Conservation (phyloP, 2,888 invertebrate species). For the Noctua comes region DNA sequence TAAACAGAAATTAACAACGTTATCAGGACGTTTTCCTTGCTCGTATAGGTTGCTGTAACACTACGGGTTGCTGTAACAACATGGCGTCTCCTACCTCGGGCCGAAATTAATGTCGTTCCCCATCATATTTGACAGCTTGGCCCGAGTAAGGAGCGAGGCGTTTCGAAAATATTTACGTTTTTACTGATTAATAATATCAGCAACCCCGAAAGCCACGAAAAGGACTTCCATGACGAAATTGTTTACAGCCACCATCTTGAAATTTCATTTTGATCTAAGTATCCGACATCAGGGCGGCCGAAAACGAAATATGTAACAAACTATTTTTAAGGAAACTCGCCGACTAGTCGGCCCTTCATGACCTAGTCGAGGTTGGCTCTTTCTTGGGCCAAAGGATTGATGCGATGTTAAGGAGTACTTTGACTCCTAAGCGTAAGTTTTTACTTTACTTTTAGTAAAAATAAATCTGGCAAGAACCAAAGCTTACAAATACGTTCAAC, state of each 20-base stretch:
- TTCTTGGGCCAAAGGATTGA: neutral
- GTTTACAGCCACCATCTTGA: neutral
- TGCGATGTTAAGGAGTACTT: neutral
- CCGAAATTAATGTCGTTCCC: conserved; percentile 65
- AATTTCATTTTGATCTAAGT: neutral
- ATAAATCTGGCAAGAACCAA: neutral
- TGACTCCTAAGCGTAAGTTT: neutral
- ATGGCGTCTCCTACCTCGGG: conserved; percentile 45
- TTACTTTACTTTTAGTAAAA: neutral
- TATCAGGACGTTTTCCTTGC: conserved; percentile 38
- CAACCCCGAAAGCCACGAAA: neutral
- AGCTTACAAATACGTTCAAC: neutral
- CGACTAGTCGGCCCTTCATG: neutral
- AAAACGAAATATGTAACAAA: neutral
- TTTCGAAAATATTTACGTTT: neutral
- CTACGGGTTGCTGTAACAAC: conserved; percentile 37
- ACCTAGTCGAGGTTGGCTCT: neutral
- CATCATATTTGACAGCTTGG: conserved; percentile 61
- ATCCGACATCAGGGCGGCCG: neutral
- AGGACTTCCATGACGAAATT: neutral
- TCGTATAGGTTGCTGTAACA: conserved; percentile 36
- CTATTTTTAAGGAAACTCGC: neutral
- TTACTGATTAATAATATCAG: neutral
- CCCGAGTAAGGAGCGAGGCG: conserved; percentile 23
- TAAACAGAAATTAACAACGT: conserved; percentile 39